A percentile compares a stretch with the other conserved stretches of the same genome.
Evolutionary conservation across 2,888 invertebrate species (phyloP).

Genomic region (Danaus chrysippus): DNA sequence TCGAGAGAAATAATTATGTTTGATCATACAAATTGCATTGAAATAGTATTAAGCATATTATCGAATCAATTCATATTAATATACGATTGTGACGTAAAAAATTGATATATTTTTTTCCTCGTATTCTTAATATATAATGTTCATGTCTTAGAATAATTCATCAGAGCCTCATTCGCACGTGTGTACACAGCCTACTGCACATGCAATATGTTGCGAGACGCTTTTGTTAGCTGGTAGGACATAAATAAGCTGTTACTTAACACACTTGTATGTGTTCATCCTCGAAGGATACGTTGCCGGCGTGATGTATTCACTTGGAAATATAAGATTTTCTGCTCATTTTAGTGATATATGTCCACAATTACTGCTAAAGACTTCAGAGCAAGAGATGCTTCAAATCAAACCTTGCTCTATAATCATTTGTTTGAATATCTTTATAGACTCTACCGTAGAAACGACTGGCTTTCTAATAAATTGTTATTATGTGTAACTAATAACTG

Average conservation of each 20-base stretch:
- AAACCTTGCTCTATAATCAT: too few species aligned
- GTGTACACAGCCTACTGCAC: background rate
- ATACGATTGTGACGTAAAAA: too few species aligned
- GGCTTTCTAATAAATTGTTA: too few species aligned
- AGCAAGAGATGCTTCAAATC: too few species aligned
- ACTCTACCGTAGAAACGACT: too few species aligned
- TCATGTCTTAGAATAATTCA: background rate
- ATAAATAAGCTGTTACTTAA: slow-evolving; percentile 27
- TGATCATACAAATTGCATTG: too few species aligned
- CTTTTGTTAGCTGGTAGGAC: slow-evolving; percentile 21
- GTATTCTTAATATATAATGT: background rate
- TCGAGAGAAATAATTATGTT: too few species aligned
- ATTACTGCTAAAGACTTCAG: background rate
- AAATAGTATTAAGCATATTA: too few species aligned
- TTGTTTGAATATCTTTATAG: too few species aligned
- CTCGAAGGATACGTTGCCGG: slow-evolving; percentile 8
- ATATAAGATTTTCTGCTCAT: background rate
- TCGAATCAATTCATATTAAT: too few species aligned
- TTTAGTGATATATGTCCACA: background rate
- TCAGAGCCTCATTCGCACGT: background rate
- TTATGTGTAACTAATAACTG: background rate
- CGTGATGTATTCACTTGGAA: background rate
- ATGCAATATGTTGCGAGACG: slow-evolving; percentile 16
- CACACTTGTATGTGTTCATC: slow-evolving; percentile 16
- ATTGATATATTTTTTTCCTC: too few species aligned